A percentile compares a stretch with the other conserved stretches of the same genome.
phyloP scores from a whole-genome alignment of 2,888 invertebrate species.

The Apantesis nais region DNA sequence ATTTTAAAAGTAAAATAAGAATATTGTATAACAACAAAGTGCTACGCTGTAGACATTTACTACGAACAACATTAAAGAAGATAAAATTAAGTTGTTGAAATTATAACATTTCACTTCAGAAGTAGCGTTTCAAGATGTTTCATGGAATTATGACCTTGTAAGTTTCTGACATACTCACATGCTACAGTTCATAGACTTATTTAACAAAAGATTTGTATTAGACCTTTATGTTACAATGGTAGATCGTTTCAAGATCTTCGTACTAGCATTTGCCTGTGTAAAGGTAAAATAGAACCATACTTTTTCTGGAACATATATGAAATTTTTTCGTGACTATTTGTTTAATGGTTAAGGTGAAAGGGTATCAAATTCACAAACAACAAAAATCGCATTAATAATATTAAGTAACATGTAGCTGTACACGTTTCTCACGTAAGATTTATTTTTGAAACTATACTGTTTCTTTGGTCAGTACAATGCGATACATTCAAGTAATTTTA shows the following conservation, averaged over 20 bases:
- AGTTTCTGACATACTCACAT: conserved; percentile 25
- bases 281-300: too few relatives aligned
- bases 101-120: conserved; percentile 37
- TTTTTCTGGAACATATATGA: too few relatives aligned
- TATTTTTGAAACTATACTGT: neutral
- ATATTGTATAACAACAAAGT: conserved; percentile 26
- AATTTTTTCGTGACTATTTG: too few relatives aligned
- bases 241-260: too few relatives aligned
- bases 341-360: too few relatives aligned
- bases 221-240: conserved; percentile 36
- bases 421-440: neutral
- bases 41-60: conserved; percentile 42
- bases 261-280: neutral
- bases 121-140: conserved; percentile 31
- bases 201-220: conserved; percentile 4
- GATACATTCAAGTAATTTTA: conserved; percentile 62
- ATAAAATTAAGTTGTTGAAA: conserved; percentile 33
- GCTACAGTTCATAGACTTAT: neutral
- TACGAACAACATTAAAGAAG: conserved; percentile 29
- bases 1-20: conserved; percentile 37
- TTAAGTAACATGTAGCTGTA: too few relatives aligned
- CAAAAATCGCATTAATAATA: neutral
- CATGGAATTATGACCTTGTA: conserved; percentile 27
- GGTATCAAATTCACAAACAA: neutral
- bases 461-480: conserved; percentile 48